Evolutionary conservation across 2,113 vertebrate genomes (phyloP).

Genomic region (Pangasianodon gigas): DNA sequence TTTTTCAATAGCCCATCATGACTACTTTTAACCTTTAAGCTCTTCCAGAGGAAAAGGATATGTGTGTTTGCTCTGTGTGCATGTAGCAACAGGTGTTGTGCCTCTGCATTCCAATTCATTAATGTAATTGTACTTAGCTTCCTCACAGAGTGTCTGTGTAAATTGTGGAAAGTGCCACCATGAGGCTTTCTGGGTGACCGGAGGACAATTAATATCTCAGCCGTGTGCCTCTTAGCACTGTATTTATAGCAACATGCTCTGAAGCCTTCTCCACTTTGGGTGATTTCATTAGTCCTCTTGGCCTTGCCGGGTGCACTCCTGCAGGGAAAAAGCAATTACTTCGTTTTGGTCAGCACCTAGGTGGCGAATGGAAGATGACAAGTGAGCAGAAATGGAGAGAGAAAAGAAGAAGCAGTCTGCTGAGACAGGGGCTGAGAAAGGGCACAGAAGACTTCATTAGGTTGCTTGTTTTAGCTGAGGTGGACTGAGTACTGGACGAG

Average conservation of each 20-base stretch:
- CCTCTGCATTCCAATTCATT: neutral
- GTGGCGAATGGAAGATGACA: slow-evolving; percentile 31
- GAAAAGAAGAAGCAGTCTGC: neutral
- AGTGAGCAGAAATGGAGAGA: neutral
- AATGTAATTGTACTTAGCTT: slow-evolving; percentile 6
- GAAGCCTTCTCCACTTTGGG: slow-evolving; percentile 31
- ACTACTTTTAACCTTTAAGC: neutral
- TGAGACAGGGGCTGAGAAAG: neutral
- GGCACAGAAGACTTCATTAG: neutral
- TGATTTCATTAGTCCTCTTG: slow-evolving; percentile 48
- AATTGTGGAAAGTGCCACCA: neutral
- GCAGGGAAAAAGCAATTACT: slow-evolving; percentile 45
- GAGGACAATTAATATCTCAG: slow-evolving; percentile 45
- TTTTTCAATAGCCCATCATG: neutral
- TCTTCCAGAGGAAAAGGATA: neutral
- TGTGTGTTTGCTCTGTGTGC: neutral
- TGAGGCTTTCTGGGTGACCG: slow-evolving; percentile 3
- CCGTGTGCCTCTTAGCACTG: slow-evolving; percentile 10
- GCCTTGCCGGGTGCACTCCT: slow-evolving; percentile 22
- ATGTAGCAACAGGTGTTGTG: neutral
- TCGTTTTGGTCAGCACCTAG: slow-evolving; percentile 39
- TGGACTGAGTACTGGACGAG: neutral
- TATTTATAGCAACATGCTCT: slow-evolving; percentile 51
- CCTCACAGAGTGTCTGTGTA: neutral
- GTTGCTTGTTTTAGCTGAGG: neutral